Percentiles rank a stretch among this genome's conserved stretches.
phyloP scores from a whole-genome alignment of 2,888 invertebrate genomes.

The Brenthis ino region DNA sequence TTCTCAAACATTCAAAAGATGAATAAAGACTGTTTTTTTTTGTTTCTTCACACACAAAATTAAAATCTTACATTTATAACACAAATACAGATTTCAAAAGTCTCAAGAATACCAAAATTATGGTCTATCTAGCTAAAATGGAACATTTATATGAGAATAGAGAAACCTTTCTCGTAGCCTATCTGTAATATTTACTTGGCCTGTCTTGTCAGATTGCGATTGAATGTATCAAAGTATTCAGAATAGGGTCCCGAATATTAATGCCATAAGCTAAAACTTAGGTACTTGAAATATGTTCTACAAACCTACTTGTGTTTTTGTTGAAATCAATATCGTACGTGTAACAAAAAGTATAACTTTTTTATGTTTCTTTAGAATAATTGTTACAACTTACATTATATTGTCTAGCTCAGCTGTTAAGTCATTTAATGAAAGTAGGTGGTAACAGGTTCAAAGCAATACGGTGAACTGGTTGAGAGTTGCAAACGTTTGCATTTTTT shows the following conservation, averaged over 20 bases:
- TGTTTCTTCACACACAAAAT: neutral
- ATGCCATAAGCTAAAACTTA: conserved; percentile 17
- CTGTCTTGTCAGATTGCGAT: conserved; percentile 61
- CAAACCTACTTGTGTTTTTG: neutral
- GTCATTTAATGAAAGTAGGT: too few relatives aligned
- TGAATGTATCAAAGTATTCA: conserved; percentile 47
- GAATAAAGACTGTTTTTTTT: too few relatives aligned
- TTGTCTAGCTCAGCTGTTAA: too few relatives aligned
- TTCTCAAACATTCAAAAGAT: too few relatives aligned
- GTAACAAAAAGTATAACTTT: neutral
- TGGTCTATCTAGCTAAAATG: conserved; percentile 42
- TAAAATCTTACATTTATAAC: neutral
- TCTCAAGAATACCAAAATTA: neutral
- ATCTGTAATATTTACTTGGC: conserved; percentile 64
- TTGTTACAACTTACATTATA: too few relatives aligned
- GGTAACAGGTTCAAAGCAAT: too few relatives aligned
- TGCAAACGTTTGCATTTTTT: too few relatives aligned
- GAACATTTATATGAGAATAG: conserved; percentile 61
- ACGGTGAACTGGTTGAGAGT: too few relatives aligned
- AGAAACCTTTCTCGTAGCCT: conserved; percentile 55
- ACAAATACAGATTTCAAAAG: neutral
- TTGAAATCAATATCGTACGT: neutral
- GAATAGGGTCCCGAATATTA: conserved; percentile 31
- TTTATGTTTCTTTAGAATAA: too few relatives aligned
- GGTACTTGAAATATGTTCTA: conserved; percentile 3